These are phyloP conservation scores for Drosophila takahashii DNA, from an alignment of 1,140 invertebrate species.

Conservation along the genomic window DNA sequence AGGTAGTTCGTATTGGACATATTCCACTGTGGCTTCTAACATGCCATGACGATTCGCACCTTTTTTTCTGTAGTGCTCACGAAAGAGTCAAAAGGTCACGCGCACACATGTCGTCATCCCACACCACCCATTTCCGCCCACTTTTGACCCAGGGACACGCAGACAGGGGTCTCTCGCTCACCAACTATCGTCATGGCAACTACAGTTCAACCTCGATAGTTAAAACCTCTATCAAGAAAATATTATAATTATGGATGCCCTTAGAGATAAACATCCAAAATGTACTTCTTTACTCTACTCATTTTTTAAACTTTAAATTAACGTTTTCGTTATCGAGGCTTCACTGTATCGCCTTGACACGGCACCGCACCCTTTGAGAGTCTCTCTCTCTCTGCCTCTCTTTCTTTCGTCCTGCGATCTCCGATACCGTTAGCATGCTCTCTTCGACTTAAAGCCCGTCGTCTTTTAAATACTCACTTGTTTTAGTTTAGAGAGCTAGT, in stretches of 20 bases:
- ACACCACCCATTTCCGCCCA: slow-evolving; percentile 4
- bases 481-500: slow-evolving; percentile 35
- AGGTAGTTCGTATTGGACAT: slow-evolving; percentile 11
- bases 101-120: slow-evolving; percentile 2
- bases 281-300: background rate
- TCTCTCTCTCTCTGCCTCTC: background rate
- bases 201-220: background rate
- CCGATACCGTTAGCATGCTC: background rate
- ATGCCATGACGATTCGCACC: slow-evolving; percentile 9
- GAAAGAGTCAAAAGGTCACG: slow-evolving; percentile 74
- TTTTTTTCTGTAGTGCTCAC: slow-evolving; percentile 2
- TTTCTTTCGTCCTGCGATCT: slow-evolving; percentile 17
- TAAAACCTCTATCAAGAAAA: background rate
- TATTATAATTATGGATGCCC: background rate
- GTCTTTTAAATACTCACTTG: slow-evolving; percentile 67
- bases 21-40: background rate
- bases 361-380: slow-evolving; percentile 14
- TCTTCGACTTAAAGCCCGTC: slow-evolving; percentile 4
- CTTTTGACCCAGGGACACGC: background rate
- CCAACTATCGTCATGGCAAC: slow-evolving; percentile 11
- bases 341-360: background rate
- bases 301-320: background rate
- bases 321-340: background rate
- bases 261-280: background rate
- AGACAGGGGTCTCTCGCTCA: slow-evolving; percentile 8